Evolutionary conservation across 1,140 invertebrate species (phyloP).

Genomic region (Mamestra configurata): DNA sequence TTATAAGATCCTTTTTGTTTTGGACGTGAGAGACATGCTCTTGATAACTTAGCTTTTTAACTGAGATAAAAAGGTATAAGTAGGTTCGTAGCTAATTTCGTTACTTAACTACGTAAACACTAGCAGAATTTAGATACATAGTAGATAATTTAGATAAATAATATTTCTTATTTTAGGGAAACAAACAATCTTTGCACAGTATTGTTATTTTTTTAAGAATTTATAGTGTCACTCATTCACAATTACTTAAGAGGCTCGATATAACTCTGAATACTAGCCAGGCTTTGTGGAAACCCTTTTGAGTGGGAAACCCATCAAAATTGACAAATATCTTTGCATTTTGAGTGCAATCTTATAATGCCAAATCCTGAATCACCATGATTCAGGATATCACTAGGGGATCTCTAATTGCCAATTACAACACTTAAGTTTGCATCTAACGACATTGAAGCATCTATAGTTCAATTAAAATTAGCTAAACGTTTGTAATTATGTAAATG

Average conservation of each 20-base stretch:
- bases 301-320: too few relatives aligned
- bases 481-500: constrained; percentile 73
- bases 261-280: too few relatives aligned
- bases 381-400: not conserved
- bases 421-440: constrained; percentile 8
- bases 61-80: not conserved
- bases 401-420: not conserved
- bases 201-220: too few relatives aligned
- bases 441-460: constrained; percentile 46
- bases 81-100: not conserved
- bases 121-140: too few relatives aligned
- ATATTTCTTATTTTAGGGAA: too few relatives aligned
- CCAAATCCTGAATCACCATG: not conserved
- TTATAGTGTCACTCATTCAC: too few relatives aligned
- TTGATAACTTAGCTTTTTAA: constrained; percentile 33
- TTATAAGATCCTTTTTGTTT: constrained; percentile 59
- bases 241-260: too few relatives aligned
- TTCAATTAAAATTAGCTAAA: constrained; percentile 63
- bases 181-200: too few relatives aligned
- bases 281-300: too few relatives aligned
- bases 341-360: too few relatives aligned
- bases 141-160: too few relatives aligned
- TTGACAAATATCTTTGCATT: too few relatives aligned
- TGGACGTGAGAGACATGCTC: constrained; percentile 53
- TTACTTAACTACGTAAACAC: not conserved